Percentiles rank a stretch among this genome's conserved stretches.
These are phyloP conservation scores for Hyperoplus immaculatus DNA, from an alignment of 2,797 vertebrate species.

Conservation along the genomic window DNA sequence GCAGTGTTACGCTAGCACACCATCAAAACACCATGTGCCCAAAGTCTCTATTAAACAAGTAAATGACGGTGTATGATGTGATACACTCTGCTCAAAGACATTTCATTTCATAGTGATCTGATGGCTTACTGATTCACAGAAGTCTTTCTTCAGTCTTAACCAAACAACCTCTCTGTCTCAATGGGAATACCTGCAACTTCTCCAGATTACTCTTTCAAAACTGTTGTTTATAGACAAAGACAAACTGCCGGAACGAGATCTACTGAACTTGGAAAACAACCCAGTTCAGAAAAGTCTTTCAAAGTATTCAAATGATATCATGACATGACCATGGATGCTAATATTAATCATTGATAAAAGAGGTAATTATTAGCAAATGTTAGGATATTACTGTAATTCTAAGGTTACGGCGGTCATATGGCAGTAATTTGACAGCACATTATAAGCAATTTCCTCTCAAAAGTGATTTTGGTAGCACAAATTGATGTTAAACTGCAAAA, in stretches of 20 bases:
- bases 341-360: constrained; percentile 24
- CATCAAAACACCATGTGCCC: constrained; percentile 5
- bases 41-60: constrained; percentile 9
- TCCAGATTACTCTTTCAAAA: constrained; percentile 35
- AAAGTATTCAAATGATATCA: constrained; percentile 8
- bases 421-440: constrained; percentile 39
- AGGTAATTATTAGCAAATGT: constrained; percentile 51
- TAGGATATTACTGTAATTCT: background rate
- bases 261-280: constrained; percentile 12
- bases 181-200: constrained; percentile 21
- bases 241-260: constrained; percentile 26
- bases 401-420: constrained; percentile 27
- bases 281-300: background rate
- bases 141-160: constrained; percentile 16
- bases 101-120: constrained; percentile 15
- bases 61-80: constrained; percentile 18
- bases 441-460: constrained; percentile 24
- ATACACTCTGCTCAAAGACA: constrained; percentile 9
- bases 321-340: background rate
- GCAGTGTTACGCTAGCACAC: background rate
- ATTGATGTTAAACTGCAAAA: constrained; percentile 34
- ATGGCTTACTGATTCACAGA: constrained; percentile 4
- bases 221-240: constrained; percentile 24
- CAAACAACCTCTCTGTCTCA: constrained; percentile 20
- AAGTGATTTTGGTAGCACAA: constrained; percentile 20